Evolutionary conservation across 2,113 vertebrate species (phyloP).

Genomic region (Nothocercus nigrocapillus): DNA sequence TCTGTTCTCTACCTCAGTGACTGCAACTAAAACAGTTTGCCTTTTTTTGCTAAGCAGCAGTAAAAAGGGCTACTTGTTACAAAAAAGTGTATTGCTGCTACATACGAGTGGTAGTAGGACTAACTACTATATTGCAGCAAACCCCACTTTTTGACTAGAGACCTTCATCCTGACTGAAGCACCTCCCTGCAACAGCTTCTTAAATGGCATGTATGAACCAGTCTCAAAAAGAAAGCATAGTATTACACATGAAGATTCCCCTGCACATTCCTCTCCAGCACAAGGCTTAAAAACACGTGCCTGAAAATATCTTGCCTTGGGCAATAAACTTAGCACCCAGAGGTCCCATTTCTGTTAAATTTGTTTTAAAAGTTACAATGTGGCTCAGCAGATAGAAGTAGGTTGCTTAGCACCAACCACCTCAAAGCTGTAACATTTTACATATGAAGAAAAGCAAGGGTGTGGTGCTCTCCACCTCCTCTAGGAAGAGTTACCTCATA

Average conservation of each 20-base stretch:
- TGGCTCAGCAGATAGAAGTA: not conserved
- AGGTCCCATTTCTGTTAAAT: not conserved
- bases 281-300: not conserved
- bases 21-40: not conserved
- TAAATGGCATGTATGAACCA: accelerated
- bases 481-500: not conserved
- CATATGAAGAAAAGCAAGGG: not conserved
- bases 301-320: not conserved
- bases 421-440: not conserved
- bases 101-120: not conserved
- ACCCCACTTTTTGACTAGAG: not conserved
- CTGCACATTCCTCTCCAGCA: not conserved
- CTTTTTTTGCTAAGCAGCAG: not conserved
- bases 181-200: not conserved
- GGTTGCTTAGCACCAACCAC: not conserved
- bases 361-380: not conserved
- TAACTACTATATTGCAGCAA: not conserved
- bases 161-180: not conserved
- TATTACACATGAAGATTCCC: not conserved
- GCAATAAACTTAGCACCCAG: not conserved
- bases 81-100: not conserved
- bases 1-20: not conserved
- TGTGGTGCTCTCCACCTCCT: not conserved
- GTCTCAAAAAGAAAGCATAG: not conserved
- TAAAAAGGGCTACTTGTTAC: not conserved